Conservation (phyloP, 2,797 vertebrate genomes). For the Tympanoctomys barrerae region DNA sequence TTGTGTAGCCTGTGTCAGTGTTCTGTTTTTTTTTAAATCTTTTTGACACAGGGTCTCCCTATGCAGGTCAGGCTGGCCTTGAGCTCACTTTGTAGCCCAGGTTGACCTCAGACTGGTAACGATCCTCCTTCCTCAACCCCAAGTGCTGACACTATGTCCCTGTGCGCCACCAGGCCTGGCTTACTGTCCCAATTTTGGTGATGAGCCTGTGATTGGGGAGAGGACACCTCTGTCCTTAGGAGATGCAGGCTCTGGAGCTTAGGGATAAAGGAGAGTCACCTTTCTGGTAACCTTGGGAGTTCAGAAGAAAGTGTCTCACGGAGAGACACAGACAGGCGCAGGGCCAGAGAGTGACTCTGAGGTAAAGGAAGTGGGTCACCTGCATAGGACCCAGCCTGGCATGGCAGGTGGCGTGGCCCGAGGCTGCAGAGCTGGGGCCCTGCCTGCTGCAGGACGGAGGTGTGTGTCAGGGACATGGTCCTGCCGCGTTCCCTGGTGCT, state of each 20-base stretch:
- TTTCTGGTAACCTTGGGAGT: fast-evolving
- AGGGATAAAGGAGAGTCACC: fast-evolving
- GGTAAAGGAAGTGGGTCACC: fast-evolving
- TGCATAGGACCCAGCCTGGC: fast-evolving
- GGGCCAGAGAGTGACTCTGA: fast-evolving
- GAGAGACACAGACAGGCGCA: too few species aligned
- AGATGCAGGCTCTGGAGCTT: neutral
- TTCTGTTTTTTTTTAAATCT: neutral
- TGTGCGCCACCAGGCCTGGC: too few species aligned
- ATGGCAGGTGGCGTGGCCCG: neutral
- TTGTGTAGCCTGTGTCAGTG: fast-evolving
- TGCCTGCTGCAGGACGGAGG: fast-evolving
- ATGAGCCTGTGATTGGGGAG: neutral
- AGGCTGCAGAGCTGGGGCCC: fast-evolving
- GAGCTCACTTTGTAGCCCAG: too few species aligned
- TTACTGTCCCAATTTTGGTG: neutral
- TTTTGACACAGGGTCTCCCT: too few species aligned
- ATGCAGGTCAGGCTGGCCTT: too few species aligned
- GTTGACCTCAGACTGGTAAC: too few species aligned
- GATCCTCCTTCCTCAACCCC: too few species aligned
- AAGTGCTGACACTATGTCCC: too few species aligned
- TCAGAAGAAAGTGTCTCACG: neutral
- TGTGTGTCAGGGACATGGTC: fast-evolving
- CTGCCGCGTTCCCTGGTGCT: fast-evolving
- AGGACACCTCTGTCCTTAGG: neutral